Percentiles rank a stretch among this genome's conserved stretches.
phyloP scores from a whole-genome alignment of 2,888 invertebrate species.

The Hirtodrosophila confusa region DNA sequence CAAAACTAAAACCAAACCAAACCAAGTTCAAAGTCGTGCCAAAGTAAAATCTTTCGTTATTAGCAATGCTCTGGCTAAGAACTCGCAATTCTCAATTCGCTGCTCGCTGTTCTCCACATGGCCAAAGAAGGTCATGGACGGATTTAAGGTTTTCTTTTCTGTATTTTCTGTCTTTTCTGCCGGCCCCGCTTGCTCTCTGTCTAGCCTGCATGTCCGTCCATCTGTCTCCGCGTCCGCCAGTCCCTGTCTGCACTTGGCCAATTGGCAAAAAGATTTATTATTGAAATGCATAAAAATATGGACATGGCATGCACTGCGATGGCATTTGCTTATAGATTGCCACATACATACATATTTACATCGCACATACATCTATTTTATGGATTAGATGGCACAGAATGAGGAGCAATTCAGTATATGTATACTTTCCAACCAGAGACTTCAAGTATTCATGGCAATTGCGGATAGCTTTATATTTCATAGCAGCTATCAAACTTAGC shows the following conservation, averaged over 20 bases:
- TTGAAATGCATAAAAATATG: constrained; percentile 79
- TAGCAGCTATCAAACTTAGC: constrained; percentile 3
- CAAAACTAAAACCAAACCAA: too few species aligned
- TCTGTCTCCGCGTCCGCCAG: neutral
- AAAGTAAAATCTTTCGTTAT: constrained; percentile 62
- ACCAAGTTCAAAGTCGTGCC: constrained; percentile 81
- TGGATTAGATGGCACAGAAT: constrained; percentile 13
- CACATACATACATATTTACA: constrained; percentile 19
- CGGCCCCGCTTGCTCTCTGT: constrained; percentile 8
- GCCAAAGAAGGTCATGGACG: constrained; percentile 79
- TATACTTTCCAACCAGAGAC: constrained; percentile 39
- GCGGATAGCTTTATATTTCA: constrained; percentile 28
- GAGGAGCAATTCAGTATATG: constrained; percentile 2
- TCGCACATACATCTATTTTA: neutral
- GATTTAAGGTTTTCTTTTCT: constrained; percentile 64
- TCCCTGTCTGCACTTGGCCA: constrained; percentile 60
- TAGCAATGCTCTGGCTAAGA: constrained; percentile 44
- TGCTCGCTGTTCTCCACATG: constrained; percentile 35
- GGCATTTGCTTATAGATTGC: constrained; percentile 47
- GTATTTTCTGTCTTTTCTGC: too few species aligned
- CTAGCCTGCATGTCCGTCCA: constrained; percentile 9
- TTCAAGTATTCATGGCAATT: constrained; percentile 26
- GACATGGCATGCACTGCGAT: constrained; percentile 36
- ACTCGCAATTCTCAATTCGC: constrained; percentile 14
- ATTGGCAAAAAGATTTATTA: constrained; percentile 77